phyloP scores from a whole-genome alignment of 2,888 invertebrate species.

The Pomacea canaliculata region DNA sequence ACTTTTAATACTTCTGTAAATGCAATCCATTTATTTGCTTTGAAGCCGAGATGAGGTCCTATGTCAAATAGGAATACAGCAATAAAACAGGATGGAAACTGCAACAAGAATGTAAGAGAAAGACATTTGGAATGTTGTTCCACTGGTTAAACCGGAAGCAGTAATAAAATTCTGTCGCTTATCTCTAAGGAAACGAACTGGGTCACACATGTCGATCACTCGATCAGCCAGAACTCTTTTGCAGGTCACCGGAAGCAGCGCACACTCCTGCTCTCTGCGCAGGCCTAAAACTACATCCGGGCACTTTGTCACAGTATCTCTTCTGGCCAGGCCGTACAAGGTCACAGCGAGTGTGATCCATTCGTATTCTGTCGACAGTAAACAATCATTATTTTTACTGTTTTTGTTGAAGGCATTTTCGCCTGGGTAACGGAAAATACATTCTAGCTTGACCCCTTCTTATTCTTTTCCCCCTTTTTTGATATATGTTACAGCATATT shows the following conservation, averaged over 20 bases:
- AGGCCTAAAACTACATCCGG: conserved; percentile 30
- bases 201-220: conserved; percentile 20
- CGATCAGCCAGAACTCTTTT: not conserved
- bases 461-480: no score
- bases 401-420: no score
- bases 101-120: not conserved
- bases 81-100: not conserved
- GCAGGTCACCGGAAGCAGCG: conserved; percentile 32
- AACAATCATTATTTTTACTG: not conserved
- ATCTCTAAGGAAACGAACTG: conserved; percentile 8
- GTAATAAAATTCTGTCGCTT: conserved; percentile 14
- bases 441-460: no score
- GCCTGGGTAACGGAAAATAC: no score
- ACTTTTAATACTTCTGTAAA: no score
- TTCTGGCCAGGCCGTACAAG: conserved; percentile 17
- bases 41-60: no score
- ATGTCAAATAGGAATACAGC: no score
- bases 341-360: conserved; percentile 31
- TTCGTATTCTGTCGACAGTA: conserved; percentile 24
- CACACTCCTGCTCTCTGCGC: conserved; percentile 34
- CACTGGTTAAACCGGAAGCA: not conserved
- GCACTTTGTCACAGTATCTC: conserved; percentile 19
- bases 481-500: no score
- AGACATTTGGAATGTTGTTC: no score
- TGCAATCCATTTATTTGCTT: no score